Conservation (phyloP, 2,888 invertebrate genomes). For the Drosophila mayaguana region DNA sequence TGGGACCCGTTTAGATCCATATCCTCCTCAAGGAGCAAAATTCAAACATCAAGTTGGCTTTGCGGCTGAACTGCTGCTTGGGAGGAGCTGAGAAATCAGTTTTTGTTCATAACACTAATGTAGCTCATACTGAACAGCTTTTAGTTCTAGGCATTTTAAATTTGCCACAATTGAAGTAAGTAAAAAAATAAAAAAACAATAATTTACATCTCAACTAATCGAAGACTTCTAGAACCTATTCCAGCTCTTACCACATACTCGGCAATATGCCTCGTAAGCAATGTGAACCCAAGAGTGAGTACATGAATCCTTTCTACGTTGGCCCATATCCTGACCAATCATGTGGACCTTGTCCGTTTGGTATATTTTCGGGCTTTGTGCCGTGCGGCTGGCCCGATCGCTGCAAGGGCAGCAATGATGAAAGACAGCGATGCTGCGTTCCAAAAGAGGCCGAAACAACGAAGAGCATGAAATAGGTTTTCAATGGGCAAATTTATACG, state of each 20-base stretch:
- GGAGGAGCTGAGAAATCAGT: not conserved
- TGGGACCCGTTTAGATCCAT: not conserved
- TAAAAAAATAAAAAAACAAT: not conserved
- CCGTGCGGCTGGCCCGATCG: constrained; percentile 52
- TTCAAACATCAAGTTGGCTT: not conserved
- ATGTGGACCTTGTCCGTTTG: constrained; percentile 52
- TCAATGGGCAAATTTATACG: not conserved
- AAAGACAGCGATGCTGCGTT: not conserved
- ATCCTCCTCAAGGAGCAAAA: not conserved
- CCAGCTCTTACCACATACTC: not conserved
- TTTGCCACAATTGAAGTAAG: not conserved
- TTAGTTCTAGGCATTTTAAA: not conserved
- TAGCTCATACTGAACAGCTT: not conserved
- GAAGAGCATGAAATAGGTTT: constrained; percentile 1
- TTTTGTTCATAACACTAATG: not conserved
- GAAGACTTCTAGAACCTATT: constrained; percentile 2
- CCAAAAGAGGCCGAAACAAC: not conserved
- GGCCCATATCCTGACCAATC: constrained; percentile 61
- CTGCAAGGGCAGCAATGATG: constrained; percentile 1
- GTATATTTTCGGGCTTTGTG: constrained; percentile 50
- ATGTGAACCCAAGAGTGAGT: not conserved
- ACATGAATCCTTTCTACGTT: constrained; percentile 65
- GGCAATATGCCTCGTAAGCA: constrained; percentile 8
- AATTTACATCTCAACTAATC: not conserved
- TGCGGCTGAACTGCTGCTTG: not conserved